Conservation (phyloP, 2,113 vertebrate species). For the Archilochus colubris region DNA sequence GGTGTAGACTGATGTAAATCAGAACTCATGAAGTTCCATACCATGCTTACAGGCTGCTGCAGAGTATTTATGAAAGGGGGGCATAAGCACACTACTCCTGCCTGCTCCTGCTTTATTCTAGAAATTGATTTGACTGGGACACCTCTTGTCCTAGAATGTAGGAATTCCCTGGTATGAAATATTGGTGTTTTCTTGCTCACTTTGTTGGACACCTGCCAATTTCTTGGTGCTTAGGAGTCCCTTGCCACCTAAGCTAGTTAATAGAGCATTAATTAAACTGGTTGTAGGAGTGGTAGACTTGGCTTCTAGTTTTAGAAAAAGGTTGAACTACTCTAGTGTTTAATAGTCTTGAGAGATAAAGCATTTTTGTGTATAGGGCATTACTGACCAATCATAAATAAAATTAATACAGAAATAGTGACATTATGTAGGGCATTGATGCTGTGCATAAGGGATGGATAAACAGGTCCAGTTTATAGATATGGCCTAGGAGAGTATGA, state of each 20-base stretch:
- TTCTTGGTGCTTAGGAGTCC: neutral
- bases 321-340: neutral
- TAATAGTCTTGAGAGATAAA: neutral
- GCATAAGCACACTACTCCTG: neutral
- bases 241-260: neutral
- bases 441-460: neutral
- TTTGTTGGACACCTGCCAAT: neutral
- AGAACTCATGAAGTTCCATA: neutral
- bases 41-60: neutral
- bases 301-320: neutral
- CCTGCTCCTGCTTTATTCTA: neutral
- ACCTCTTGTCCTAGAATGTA: neutral
- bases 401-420: neutral
- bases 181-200: neutral
- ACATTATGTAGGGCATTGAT: neutral
- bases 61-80: neutral
- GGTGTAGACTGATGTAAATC: neutral
- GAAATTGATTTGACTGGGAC: neutral
- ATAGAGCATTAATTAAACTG: neutral
- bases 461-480: neutral
- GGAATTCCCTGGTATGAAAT: neutral
- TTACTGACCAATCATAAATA: neutral
- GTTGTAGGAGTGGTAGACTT: neutral
- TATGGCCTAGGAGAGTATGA: neutral
- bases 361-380: neutral